Conservation (phyloP, 2,888 invertebrate genomes). For the Cephus nigrinus region DNA sequence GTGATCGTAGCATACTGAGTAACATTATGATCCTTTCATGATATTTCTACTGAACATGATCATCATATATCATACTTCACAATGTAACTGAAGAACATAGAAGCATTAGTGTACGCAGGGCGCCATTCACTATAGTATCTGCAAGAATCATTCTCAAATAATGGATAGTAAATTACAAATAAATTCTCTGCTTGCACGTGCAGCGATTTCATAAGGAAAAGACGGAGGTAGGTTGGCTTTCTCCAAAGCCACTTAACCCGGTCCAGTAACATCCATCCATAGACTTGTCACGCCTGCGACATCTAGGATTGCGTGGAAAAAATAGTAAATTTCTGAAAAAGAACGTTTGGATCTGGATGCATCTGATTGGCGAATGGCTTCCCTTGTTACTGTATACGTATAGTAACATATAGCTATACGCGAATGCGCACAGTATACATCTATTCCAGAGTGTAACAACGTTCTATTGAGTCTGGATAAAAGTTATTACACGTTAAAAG, state of each 20-base stretch:
- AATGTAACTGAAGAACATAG: not conserved
- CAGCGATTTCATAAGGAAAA: constrained; percentile 47
- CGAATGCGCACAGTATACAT: no score
- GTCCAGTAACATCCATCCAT: constrained; percentile 63
- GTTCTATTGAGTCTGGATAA: no score
- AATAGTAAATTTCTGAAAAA: not conserved
- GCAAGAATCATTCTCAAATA: not conserved
- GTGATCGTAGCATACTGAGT: not conserved
- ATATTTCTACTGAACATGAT: not conserved
- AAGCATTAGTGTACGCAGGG: not conserved
- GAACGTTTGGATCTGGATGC: no score
- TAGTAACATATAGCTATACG: no score
- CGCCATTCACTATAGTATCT: not conserved
- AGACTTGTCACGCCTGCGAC: constrained; percentile 49
- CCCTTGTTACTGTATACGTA: no score
- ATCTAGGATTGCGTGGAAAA: constrained; percentile 30
- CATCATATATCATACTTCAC: not conserved
- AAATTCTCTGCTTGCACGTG: not conserved
- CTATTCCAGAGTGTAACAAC: no score
- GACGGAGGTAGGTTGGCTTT: constrained; percentile 54
- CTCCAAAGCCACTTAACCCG: constrained; percentile 64
- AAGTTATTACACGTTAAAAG: no score
- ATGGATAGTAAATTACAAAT: not conserved
- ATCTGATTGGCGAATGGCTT: no score
- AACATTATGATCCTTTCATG: not conserved